phyloP scores from a whole-genome alignment of 2,888 invertebrate species.

The Polietes domitor region DNA sequence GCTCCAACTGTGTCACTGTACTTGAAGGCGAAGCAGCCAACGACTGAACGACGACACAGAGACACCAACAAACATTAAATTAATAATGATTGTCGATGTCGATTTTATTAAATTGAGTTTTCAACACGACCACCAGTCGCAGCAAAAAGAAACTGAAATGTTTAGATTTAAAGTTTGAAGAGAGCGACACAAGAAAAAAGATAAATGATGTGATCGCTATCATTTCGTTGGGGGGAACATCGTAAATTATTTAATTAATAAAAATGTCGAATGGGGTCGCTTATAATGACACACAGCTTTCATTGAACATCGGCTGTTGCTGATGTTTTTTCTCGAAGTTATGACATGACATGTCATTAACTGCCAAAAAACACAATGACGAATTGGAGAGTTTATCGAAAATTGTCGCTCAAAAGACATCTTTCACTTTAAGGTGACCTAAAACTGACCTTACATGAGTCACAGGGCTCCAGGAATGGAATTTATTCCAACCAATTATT shows the following conservation, averaged over 20 bases:
- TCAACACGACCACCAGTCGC: not conserved
- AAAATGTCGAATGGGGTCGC: conserved; percentile 44
- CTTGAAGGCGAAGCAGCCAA: not conserved
- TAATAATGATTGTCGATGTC: conserved; percentile 40
- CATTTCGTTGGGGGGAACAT: not conserved
- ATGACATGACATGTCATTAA: not conserved
- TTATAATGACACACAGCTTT: conserved; percentile 12
- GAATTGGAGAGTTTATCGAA: too few species aligned
- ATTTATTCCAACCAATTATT: too few species aligned
- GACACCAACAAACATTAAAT: conserved; percentile 33
- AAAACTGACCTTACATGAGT: too few species aligned
- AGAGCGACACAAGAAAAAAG: not conserved
- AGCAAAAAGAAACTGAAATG: not conserved
- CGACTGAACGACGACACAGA: not conserved
- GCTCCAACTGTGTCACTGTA: conserved; percentile 2
- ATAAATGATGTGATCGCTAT: conserved; percentile 23
- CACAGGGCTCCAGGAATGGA: too few species aligned
- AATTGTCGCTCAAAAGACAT: too few species aligned
- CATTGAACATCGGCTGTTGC: not conserved
- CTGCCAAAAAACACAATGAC: not conserved
- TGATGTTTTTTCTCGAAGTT: too few species aligned
- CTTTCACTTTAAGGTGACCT: too few species aligned
- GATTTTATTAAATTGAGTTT: conserved; percentile 34
- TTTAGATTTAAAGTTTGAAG: conserved; percentile 31
- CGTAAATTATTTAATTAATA: conserved; percentile 55